phyloP scores from a whole-genome alignment of 2,888 invertebrate genomes.

The Leptogaster cylindrica region DNA sequence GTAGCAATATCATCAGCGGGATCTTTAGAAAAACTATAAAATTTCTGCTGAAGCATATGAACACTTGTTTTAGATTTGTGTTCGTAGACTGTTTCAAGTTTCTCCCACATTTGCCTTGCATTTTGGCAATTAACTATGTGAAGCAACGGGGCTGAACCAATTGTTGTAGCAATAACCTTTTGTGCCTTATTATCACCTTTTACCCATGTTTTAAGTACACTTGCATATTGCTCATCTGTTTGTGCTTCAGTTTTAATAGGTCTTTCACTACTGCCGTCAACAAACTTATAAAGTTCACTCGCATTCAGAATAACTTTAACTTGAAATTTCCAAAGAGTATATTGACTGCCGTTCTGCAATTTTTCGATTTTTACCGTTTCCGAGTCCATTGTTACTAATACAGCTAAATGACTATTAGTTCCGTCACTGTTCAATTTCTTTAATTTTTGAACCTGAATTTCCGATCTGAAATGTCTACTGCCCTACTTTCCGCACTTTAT shows the following conservation, averaged over 20 bases:
- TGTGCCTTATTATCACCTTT: slow-evolving; percentile 43
- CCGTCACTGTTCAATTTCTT: no score
- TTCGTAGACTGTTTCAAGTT: slow-evolving; percentile 50
- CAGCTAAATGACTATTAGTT: no score
- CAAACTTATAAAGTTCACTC: slow-evolving; percentile 36
- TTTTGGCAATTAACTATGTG: slow-evolving; percentile 46
- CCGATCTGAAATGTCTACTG: no score
- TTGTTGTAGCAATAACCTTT: slow-evolving; percentile 42
- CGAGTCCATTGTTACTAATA: slow-evolving; percentile 2
- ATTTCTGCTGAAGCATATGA: slow-evolving; percentile 53
- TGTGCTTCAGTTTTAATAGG: slow-evolving; percentile 15
- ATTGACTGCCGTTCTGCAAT: slow-evolving; percentile 41
- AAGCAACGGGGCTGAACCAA: slow-evolving; percentile 42
- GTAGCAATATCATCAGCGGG: slow-evolving; percentile 45
- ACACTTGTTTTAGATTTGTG: slow-evolving; percentile 53
- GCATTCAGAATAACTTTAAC: slow-evolving; percentile 40
- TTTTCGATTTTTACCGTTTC: slow-evolving; percentile 1
- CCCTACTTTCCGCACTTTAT: no score
- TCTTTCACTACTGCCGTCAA: slow-evolving; percentile 5
- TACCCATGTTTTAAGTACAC: slow-evolving; percentile 11
- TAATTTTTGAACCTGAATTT: no score
- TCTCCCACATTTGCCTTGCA: slow-evolving; percentile 46
- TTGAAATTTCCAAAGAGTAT: slow-evolving; percentile 47
- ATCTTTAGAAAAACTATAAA: slow-evolving; percentile 46
- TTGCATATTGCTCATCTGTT: background rate